Conservation (phyloP, 2,888 invertebrate genomes). For the Xestobium rufovillosum region DNA sequence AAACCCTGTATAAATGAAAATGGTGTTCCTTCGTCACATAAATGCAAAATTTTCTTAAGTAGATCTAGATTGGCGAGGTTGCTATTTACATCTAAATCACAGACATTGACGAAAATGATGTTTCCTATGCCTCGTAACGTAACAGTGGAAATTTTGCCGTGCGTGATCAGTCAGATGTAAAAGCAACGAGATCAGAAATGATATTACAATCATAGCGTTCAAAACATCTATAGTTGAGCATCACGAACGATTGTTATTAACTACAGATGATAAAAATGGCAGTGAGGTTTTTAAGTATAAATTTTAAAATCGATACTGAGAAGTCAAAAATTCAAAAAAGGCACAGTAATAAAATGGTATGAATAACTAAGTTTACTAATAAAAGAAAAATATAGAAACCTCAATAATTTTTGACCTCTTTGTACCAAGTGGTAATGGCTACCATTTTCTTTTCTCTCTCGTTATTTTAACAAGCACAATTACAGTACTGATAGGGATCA, state of each 20-base stretch:
- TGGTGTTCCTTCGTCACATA: too few species aligned
- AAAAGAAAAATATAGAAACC: too few species aligned
- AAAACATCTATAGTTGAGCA: constrained; percentile 30
- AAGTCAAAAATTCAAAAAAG: too few species aligned
- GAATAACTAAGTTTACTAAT: too few species aligned
- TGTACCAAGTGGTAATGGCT: too few species aligned
- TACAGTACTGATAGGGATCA: too few species aligned
- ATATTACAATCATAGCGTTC: constrained; percentile 23
- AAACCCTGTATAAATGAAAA: too few species aligned
- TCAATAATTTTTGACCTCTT: too few species aligned
- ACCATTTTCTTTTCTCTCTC: too few species aligned
- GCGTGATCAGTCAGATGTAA: constrained; percentile 26
- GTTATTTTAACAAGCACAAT: too few species aligned
- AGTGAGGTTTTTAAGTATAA: constrained; percentile 37
- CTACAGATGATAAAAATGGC: constrained; percentile 34
- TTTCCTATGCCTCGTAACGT: constrained; percentile 7
- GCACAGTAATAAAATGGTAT: too few species aligned
- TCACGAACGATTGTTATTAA: constrained; percentile 30
- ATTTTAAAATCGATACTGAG: too few species aligned
- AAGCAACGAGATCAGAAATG: constrained; percentile 33
- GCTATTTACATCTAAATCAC: constrained; percentile 30
- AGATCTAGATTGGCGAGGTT: constrained; percentile 28
- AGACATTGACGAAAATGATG: constrained; percentile 16
- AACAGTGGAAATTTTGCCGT: constrained; percentile 1
- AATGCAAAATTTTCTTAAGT: constrained; percentile 7